Evolutionary conservation across 2,888 invertebrate species (phyloP), one percentile per base, ranked within the genome.

Genomic region (Drosophila tanythrix): DNA sequence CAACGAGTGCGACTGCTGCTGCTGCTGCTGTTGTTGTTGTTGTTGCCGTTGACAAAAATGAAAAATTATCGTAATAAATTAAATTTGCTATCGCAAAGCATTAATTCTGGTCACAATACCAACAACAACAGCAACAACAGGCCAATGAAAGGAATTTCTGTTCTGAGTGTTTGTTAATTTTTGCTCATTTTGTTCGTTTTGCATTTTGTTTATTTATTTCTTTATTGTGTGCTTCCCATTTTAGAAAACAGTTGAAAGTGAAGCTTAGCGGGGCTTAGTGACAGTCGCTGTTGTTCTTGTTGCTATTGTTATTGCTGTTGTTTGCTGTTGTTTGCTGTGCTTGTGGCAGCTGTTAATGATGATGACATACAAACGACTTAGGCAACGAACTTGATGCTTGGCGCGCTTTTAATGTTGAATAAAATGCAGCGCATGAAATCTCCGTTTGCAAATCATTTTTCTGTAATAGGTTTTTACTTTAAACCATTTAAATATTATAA

Each of bases 51-150:
- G 86, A 89, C 89, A 86, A 89, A 89, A 88, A 91, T 90, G 89
- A 91, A 90, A 91, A 92, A 91, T 91, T 87, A 89, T 90, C 90
- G 89, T 90, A 86, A 92, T 91, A 91, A 91, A 91, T 91, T 91
- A 90, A 90, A 90, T 90, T 92, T 90, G 85, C 90, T 91, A 91
- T 91, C 92, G 88, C 82, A 75, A 82, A 78, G 86, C 90, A 90
- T 90, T 91, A 90, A 90, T 90, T 91, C 87, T 79, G 79, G 63
- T 64, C 72, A 76, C 80, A 78, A 40, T 18, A 68, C 21, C 52
- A 66, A 27, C 53, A 71, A 29, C 76, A 76, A 60, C 66, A 68
- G 13, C 48, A 76, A 43, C 46, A 62, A 35, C 48, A 66, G 53
- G 48, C 62, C 63, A 75, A 67, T 67, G 61, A 81, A 81, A 81